Evolutionary conservation across 2,888 invertebrate species (phyloP), one percentile per base, ranked within the genome.

Genomic region (Dolichopus griseipennis): DNA sequence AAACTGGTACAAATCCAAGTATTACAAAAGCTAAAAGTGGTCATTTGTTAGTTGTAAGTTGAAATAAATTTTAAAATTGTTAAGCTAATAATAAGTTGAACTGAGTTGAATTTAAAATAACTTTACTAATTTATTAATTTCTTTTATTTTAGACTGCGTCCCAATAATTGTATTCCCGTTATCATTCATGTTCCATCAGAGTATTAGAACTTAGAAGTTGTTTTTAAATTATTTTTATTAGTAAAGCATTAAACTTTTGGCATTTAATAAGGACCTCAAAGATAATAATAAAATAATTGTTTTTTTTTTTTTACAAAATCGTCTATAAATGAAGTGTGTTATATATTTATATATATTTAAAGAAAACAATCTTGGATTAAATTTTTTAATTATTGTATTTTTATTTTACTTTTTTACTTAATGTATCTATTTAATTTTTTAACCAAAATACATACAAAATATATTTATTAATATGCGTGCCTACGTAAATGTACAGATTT

Each of bases 11-110:
- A 66, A 87, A 87, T 73, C 88, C 92, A 71, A 86, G 87, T 74
- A 91, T 95, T 73, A 90, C 90, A 76, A 90, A 89, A 77, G 91
- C 91, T 81, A 90, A 91, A 83, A 91, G 88, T 79, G 94, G 95
- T 71, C 90, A 93, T 83, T 85, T 95, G 72, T 86, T 92, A 76
- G 92, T 95, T 79, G 93, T 93, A 80, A 83, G 84, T 82, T 71
- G 20, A 18, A 18, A 52, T 6, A 52, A 18, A 18, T 52, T 52
- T 18, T 52, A n/a, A 52, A 18, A 18, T 52, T 52, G 18, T 52
- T n/a, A n/a, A 18, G 9, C 2, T 52, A 6, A 4, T 15, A 52
- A 52, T 3, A 4, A 2, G 6, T 52, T 18, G 18, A n/a, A n/a
- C n/a, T n/a, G n/a, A n/a, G 2, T 52, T 52, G 15, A 12, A 12